Percentiles rank a stretch among this genome's conserved stretches.
phyloP scores from a whole-genome alignment of 1,140 invertebrate genomes.

The Heterodera carotae region DNA sequence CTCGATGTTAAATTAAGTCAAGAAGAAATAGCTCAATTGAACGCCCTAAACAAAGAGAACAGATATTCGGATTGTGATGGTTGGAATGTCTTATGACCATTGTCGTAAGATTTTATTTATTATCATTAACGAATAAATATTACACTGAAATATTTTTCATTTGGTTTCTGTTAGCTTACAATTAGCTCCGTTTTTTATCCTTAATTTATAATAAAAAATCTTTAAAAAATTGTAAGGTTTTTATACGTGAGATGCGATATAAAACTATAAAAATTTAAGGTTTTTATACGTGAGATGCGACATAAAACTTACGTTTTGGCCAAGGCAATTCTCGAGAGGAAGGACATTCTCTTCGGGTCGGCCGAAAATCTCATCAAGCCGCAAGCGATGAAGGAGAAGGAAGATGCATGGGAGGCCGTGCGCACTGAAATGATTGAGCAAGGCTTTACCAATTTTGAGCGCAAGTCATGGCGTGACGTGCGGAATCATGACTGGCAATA shows the following conservation, averaged over 20 bases:
- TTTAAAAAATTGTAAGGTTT: no score
- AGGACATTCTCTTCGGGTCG: constrained; percentile 31
- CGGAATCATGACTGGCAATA: constrained; percentile 38
- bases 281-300: constrained; percentile 10
- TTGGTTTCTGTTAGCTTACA: no score
- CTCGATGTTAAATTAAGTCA: constrained; percentile 29
- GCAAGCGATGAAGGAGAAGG: constrained; percentile 33
- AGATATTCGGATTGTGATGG: constrained; percentile 49
- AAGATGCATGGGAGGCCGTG: constrained; percentile 36
- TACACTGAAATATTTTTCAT: no score
- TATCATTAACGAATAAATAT: no score
- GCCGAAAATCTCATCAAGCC: constrained; percentile 29
- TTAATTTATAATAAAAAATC: no score
- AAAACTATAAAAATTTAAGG: no score
- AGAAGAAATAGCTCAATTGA: constrained; percentile 42
- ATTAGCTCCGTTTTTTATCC: no score
- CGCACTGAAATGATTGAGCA: constrained; percentile 31
- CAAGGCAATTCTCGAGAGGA: constrained; percentile 31
- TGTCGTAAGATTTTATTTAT: no score
- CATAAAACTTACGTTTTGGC: constrained; percentile 35
- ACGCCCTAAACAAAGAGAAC: constrained; percentile 32
- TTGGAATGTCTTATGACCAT: constrained; percentile 46
- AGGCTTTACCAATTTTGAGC: constrained; percentile 29
- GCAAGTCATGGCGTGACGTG: constrained; percentile 32
- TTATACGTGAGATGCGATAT: no score